A percentile compares a stretch with the other conserved stretches of the same genome.
These are phyloP conservation scores for Parasteatoda tepidariorum DNA, from an alignment of 1,140 invertebrate genomes.

Conservation along the genomic window DNA sequence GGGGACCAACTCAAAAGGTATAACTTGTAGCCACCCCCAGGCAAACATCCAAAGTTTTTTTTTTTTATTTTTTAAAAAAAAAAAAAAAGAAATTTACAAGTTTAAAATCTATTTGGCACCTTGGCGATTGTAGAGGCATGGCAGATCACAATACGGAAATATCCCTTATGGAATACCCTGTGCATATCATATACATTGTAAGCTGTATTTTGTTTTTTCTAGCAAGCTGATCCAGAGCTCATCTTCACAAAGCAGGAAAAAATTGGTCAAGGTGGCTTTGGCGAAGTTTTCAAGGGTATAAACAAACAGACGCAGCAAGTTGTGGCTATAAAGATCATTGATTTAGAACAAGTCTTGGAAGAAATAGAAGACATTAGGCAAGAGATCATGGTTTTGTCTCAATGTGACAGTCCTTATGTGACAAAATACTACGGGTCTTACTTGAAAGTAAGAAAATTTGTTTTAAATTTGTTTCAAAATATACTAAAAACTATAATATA, in stretches of 20 bases:
- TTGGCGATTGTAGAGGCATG: too few relatives aligned
- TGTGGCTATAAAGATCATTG: constrained; percentile 99
- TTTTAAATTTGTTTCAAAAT: not conserved
- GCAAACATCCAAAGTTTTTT: too few relatives aligned
- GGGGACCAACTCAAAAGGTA: too few relatives aligned
- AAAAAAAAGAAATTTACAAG: too few relatives aligned
- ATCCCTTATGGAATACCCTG: too few relatives aligned
- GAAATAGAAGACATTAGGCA: constrained; percentile 99
- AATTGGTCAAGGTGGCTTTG: constrained; percentile 99
- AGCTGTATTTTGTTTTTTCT: not conserved
- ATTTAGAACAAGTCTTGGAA: constrained; percentile 99
- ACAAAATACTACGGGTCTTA: constrained; percentile 99
- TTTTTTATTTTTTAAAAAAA: too few relatives aligned
- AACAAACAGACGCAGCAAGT: constrained; percentile 96
- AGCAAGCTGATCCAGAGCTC: constrained; percentile 89
- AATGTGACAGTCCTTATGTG: constrained; percentile 98
- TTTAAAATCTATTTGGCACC: too few relatives aligned
- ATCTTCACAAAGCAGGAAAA: constrained; percentile 99
- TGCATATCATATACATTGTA: not conserved
- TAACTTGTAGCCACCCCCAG: too few relatives aligned
- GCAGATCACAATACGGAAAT: too few relatives aligned
- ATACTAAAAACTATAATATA: not conserved
- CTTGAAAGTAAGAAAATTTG: constrained; percentile 80
- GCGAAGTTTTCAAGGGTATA: constrained; percentile 99
- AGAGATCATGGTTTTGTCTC: constrained; percentile 95